Base-by-base conservation (phyloP, 2,888 invertebrate genomes). In the Limnephilus rhombicus region DNA sequence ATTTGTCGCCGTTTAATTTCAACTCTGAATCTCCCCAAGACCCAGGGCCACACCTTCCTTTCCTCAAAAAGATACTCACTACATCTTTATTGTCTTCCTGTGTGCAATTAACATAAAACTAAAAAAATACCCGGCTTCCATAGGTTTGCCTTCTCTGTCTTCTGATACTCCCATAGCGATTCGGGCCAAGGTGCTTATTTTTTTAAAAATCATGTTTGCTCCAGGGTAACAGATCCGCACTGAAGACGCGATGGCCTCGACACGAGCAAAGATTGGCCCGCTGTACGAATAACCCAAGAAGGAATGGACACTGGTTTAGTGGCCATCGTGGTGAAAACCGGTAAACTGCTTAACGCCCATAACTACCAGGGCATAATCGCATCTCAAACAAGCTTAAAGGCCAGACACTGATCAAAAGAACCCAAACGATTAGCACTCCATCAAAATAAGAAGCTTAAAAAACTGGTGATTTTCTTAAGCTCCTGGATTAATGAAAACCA, bases 301-400 rank as follows among this genome's bases (percentile, higher is more conserved):
- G 34, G 82, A 82, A 18, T 18, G 34, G 11, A 34, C 34, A 82
- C 82, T 34, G 31, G 34, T 18, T 34, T 34, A 34, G 34, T 34
- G 82, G 5, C 82, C 34, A 11, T 18, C 68, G 24, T 24, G 68
- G 68, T 68, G 24, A 68, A 68, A 68, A 68, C 68, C 68, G 68
- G 68, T 24, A 68, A 68, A 68, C n/a, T 68, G 68, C 68, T 68
- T 68, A 68, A n/a, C 68, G 68, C 24, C 24, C 68, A 68, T n/a
- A 68, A 68, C 24, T 24, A 68, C 68, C 24, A 68, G 68, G n/a
- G 68, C n/a, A 68, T n/a, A 68, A 68, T 24, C 24, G 68, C 68
- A 68, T 68, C 68, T 68, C 68, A 68, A 68, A 68, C 68, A 68
- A 68, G 68, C 68, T 68, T 68, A 68, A 68, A 68, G 68, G 68